These are phyloP conservation scores for Cariama cristata DNA, from an alignment of 2,113 vertebrate species.

Conservation along the genomic window DNA sequence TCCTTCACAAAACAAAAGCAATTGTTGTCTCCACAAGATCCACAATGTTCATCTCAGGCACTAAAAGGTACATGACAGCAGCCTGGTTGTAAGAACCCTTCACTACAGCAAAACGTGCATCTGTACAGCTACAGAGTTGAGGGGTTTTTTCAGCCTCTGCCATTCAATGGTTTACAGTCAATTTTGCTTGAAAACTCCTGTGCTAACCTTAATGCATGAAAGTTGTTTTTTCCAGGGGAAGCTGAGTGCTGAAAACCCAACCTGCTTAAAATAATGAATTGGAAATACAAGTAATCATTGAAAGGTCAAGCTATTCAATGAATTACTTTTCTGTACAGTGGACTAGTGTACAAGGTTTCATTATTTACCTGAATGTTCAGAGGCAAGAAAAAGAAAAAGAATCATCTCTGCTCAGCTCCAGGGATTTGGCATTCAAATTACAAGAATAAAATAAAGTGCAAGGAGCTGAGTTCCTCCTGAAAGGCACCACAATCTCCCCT, in stretches of 20 bases:
- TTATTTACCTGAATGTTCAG: not conserved
- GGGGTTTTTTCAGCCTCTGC: not conserved
- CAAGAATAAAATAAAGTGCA: not conserved
- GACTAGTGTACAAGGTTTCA: not conserved
- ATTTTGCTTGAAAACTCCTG: not conserved
- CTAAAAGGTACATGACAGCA: not conserved
- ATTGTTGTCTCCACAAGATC: constrained; percentile 3
- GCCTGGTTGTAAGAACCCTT: not conserved
- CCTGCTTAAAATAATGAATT: not conserved
- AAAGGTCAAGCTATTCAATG: not conserved
- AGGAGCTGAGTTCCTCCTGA: not conserved
- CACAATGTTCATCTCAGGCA: not conserved
- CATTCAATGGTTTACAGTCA: not conserved
- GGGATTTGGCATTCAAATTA: not conserved
- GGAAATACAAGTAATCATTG: not conserved
- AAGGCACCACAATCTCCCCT: not conserved
- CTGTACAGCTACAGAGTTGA: not conserved
- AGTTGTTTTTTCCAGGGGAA: not conserved
- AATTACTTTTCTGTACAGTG: not conserved
- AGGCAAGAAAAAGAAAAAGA: not conserved
- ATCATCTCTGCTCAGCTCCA: not conserved
- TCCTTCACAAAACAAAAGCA: constrained; percentile 50
- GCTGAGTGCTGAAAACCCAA: not conserved
- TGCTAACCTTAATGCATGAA: not conserved
- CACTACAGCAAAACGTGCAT: not conserved